Evolutionary conservation across 1,140 invertebrate genomes (phyloP).

Genomic region (Zophobas atratus): DNA sequence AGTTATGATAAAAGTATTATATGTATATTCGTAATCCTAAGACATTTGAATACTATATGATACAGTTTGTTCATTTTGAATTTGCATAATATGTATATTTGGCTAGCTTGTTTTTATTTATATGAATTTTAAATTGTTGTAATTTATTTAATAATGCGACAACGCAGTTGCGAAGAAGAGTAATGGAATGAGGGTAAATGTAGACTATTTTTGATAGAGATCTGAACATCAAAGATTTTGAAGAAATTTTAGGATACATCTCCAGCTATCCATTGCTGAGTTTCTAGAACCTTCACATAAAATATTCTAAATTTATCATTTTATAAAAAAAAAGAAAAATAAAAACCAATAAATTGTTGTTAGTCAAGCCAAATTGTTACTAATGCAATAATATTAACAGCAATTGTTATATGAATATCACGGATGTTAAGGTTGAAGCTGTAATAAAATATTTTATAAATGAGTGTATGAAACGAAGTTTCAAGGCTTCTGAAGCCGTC

Average conservation of each 20-base stretch:
- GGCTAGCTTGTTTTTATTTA: slow-evolving; percentile 34
- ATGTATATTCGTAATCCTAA: slow-evolving; percentile 37
- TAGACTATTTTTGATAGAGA: slow-evolving; percentile 42
- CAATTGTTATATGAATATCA: slow-evolving; percentile 48
- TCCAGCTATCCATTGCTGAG: slow-evolving; percentile 40
- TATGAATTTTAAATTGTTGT: slow-evolving; percentile 16
- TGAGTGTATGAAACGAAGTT: slow-evolving; percentile 35
- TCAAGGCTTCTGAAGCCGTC: slow-evolving; percentile 28
- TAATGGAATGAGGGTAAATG: slow-evolving; percentile 32
- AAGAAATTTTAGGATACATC: slow-evolving; percentile 24
- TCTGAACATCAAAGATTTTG: slow-evolving; percentile 15
- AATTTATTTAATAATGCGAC: no score
- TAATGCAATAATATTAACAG: slow-evolving; percentile 49
- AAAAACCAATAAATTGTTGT: slow-evolving; percentile 46
- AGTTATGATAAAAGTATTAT: slow-evolving; percentile 39
- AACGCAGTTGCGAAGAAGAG: slow-evolving; percentile 7
- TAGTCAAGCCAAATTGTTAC: slow-evolving; percentile 45
- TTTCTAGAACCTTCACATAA: slow-evolving; percentile 21
- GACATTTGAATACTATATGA: slow-evolving; percentile 24
- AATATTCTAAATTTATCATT: slow-evolving; percentile 46
- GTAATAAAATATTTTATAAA: slow-evolving; percentile 45
- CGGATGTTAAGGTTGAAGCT: slow-evolving; percentile 42
- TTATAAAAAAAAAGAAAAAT: slow-evolving; percentile 29
- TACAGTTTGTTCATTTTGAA: slow-evolving; percentile 23
- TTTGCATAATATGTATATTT: slow-evolving; percentile 36